Evolutionary conservation across 1,140 invertebrate species (phyloP), one percentile per base, ranked within the genome.

Genomic region (Anadara kagoshimensis): DNA sequence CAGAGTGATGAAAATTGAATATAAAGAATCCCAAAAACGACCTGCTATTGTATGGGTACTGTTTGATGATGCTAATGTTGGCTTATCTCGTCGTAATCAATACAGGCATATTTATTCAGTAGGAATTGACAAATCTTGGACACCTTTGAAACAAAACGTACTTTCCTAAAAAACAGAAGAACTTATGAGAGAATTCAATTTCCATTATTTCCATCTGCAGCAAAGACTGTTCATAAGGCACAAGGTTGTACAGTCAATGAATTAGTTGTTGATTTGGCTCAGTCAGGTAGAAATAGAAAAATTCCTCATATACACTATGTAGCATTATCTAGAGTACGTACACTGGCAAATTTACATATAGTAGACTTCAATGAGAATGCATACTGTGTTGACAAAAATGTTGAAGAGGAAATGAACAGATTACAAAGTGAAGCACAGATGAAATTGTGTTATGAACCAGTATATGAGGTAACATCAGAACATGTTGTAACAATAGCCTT

Each of bases 291-390:
- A 36, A 36, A 36, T 47, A 41, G 67, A 36, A 70, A 66, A 59
- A 66, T 66, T 36, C 62, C 53, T 5, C 70, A 73, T 47, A 73
- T 66, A 16, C 63, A 73, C 22, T 73, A 73, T 73, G 70, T 73
- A 24, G 70, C 70, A n/a, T 43, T 73, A 5, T 58, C 51, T n/a
- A 65, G 70, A 59, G 70, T 66, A 36, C 57, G 18, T 26, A 44
- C 59, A 26, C 24, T 71, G 3, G 16, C 63, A 29, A 24, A 51
- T 26, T 20, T 73, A 16, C 54, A 66, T 44, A 63, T 71, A 24
- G 14, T 71, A 22, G 53, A 71, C 51, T 64, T 71, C 26, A 71
- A 71, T 58, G 53, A 47, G n/a, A 45, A 53, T 16, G 57, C 36
- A n/a, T 36, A 64, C 8, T 10, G 29, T 20, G 61, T 49, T 53